Percentiles rank a stretch among this genome's conserved stretches.
phyloP scores from a whole-genome alignment of 64 coral and sea anemone genomes.

The Pachyseris speciosa region DNA sequence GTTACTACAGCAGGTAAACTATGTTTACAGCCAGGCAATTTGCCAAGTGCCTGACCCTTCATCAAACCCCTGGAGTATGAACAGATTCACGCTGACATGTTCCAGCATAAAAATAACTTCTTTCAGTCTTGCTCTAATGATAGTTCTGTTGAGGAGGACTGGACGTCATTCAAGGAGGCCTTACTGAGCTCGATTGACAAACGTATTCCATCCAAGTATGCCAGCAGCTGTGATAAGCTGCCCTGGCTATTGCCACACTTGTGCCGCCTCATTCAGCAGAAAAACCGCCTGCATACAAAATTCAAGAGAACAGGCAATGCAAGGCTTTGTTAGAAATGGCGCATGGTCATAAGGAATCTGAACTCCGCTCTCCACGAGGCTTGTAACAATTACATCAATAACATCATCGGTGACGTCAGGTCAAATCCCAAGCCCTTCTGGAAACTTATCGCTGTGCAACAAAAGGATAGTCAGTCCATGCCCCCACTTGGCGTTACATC shows the following conservation, averaged over 20 bases:
- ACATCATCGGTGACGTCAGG: background rate
- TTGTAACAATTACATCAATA: too few species aligned
- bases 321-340: background rate
- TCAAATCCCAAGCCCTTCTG: constrained; percentile 42
- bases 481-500: too few species aligned
- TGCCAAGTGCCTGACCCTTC: too few species aligned
- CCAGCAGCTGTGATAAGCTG: too few species aligned
- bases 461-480: constrained; percentile 41
- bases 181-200: constrained; percentile 24
- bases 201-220: constrained; percentile 37
- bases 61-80: too few species aligned
- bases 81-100: background rate
- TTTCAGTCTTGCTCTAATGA: background rate
- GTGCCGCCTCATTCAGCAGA: constrained; percentile 21
- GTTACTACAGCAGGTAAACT: too few species aligned
- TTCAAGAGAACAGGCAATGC: background rate
- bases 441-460: constrained; percentile 28
- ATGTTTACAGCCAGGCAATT: too few species aligned
- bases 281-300: constrained; percentile 25
- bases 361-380: background rate
- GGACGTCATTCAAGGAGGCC: constrained; percentile 23
- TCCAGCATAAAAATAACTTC: background rate
- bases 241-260: too few species aligned
- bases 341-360: background rate
- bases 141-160: constrained; percentile 25